These are phyloP conservation scores for Papilio dardanus DNA, from an alignment of 1,140 invertebrate genomes.

Conservation along the genomic window DNA sequence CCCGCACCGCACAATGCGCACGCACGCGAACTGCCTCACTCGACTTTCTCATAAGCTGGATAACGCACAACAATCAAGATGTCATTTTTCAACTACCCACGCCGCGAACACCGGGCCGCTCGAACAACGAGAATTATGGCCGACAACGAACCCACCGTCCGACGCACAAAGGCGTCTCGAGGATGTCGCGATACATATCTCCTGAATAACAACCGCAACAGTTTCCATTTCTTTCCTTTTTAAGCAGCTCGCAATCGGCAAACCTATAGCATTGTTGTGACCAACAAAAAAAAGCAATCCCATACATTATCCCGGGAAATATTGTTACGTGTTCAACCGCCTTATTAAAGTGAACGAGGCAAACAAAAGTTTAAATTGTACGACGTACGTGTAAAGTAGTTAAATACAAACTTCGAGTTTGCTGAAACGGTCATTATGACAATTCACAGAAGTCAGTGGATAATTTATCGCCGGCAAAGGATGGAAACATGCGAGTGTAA, in stretches of 20 bases:
- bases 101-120: slow-evolving; percentile 63
- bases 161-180: slow-evolving; percentile 68
- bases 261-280: slow-evolving; percentile 40
- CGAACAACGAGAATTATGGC: slow-evolving; percentile 76
- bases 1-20: slow-evolving; percentile 63
- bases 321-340: slow-evolving; percentile 9
- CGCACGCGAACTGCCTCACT: slow-evolving; percentile 68
- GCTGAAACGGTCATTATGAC: slow-evolving; percentile 67
- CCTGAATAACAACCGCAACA: slow-evolving; percentile 63
- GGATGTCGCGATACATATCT: slow-evolving; percentile 74
- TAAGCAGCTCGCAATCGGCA: slow-evolving; percentile 53
- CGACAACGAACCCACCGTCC: slow-evolving; percentile 72
- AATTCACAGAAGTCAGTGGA: slow-evolving; percentile 71
- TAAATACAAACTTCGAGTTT: slow-evolving; percentile 55
- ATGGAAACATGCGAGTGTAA: slow-evolving; percentile 63
- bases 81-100: slow-evolving; percentile 82
- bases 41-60: slow-evolving; percentile 77
- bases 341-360: slow-evolving; percentile 37
- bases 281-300: not conserved
- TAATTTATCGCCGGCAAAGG: slow-evolving; percentile 65
- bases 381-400: slow-evolving; percentile 56
- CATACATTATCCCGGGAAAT: slow-evolving; percentile 16
- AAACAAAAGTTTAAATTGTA: slow-evolving; percentile 45
- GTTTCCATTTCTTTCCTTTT: slow-evolving; percentile 59
- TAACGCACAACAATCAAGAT: slow-evolving; percentile 81